These are phyloP conservation scores for Amphiprion clarkii DNA, from an alignment of 2,797 vertebrate species.

Conservation along the genomic window DNA sequence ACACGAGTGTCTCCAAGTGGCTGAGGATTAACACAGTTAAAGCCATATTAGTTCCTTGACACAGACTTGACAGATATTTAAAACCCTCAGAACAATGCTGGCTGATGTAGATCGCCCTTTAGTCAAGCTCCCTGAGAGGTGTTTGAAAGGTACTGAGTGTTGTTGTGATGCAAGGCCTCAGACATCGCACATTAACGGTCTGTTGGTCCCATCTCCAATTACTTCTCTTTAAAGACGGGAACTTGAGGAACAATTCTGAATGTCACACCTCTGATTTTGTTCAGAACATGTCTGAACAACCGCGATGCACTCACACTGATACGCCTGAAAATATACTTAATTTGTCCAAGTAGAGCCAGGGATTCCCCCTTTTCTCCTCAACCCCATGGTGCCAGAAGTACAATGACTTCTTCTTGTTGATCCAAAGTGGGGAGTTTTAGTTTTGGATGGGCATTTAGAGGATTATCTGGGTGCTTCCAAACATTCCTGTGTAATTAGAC, in stretches of 20 bases:
- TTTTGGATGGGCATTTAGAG: constrained; percentile 79
- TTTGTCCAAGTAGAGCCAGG: constrained; percentile 55
- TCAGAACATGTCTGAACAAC: constrained; percentile 57
- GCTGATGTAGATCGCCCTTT: constrained; percentile 16
- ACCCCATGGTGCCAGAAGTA: constrained; percentile 52
- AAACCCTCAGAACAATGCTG: constrained; percentile 12
- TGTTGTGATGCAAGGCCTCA: constrained; percentile 49
- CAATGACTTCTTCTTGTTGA: constrained; percentile 71
- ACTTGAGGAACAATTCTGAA: constrained; percentile 45
- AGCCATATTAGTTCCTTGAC: neutral
- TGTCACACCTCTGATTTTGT: constrained; percentile 47
- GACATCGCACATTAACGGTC: constrained; percentile 37
- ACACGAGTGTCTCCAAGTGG: neutral
- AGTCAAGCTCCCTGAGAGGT: constrained; percentile 21
- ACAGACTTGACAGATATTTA: constrained; percentile 16
- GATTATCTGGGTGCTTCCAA: constrained; percentile 81
- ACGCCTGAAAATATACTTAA: constrained; percentile 57
- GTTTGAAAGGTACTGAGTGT: constrained; percentile 30
- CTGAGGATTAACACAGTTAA: constrained; percentile 4
- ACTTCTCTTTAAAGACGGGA: constrained; percentile 30
- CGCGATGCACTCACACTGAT: constrained; percentile 25
- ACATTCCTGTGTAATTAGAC: constrained; percentile 88
- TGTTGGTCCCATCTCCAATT: constrained; percentile 37
- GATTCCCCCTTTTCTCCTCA: constrained; percentile 48
- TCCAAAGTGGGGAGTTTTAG: constrained; percentile 76